Conservation (phyloP, 1,140 invertebrate species). For the Drosophila santomea region DNA sequence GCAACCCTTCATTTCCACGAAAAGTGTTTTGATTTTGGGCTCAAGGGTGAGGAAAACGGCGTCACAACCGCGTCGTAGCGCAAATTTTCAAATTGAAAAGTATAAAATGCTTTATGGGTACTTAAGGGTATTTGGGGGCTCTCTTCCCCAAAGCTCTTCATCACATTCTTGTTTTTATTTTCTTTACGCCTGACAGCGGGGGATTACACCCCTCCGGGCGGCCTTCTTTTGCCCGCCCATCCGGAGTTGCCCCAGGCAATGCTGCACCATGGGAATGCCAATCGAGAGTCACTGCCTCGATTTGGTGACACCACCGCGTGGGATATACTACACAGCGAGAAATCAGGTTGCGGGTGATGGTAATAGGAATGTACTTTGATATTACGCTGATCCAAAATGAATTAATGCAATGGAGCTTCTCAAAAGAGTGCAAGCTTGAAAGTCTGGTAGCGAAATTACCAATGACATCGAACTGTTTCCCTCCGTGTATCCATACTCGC, state of each 20-base stretch:
- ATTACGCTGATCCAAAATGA: too few species aligned
- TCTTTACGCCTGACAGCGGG: conserved; percentile 57
- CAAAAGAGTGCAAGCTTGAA: too few species aligned
- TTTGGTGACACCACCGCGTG: conserved; percentile 25
- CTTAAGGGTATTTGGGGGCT: neutral
- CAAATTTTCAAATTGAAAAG: neutral
- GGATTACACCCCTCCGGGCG: neutral
- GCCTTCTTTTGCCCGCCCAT: conserved; percentile 1
- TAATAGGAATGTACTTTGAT: too few species aligned
- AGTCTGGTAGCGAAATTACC: too few species aligned
- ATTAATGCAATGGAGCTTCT: too few species aligned
- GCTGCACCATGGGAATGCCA: conserved; percentile 57
- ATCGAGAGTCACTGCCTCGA: conserved; percentile 26
- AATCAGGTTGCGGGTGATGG: neutral
- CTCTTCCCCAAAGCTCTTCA: neutral
- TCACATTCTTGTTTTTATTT: conserved; percentile 13
- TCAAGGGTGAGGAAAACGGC: too few species aligned
- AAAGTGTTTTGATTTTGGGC: too few species aligned
- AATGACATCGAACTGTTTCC: too few species aligned
- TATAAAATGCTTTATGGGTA: neutral
- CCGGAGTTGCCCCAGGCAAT: conserved; percentile 13
- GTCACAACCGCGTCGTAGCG: too few species aligned
- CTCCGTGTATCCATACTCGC: conserved; percentile 6
- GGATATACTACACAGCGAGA: neutral
- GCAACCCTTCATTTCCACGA: too few species aligned